Evolutionary conservation across 2,113 vertebrate species (phyloP).

Genomic region (Lagopus leucura): DNA sequence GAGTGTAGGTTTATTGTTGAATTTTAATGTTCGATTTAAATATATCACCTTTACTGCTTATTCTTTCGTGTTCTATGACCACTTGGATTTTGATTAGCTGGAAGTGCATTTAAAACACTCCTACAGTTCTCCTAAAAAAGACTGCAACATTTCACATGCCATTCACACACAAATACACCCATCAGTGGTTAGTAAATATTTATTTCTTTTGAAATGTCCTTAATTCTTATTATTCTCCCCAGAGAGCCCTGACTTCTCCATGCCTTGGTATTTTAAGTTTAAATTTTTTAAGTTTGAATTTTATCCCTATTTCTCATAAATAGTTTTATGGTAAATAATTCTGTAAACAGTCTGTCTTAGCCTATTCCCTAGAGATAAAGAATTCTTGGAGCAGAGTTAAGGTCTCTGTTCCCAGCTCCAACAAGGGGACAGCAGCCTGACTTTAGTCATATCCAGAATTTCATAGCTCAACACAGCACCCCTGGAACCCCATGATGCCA

Average conservation of each 20-base stretch:
- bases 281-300: not conserved
- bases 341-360: not conserved
- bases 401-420: not conserved
- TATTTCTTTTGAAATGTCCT: slow-evolving; percentile 57
- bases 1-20: slow-evolving; percentile 56
- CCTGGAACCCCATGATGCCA: fast-evolving
- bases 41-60: slow-evolving; percentile 53
- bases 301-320: slow-evolving; percentile 64
- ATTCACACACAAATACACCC: slow-evolving; percentile 66
- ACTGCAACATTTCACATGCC: slow-evolving; percentile 35
- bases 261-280: not conserved
- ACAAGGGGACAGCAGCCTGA: not conserved
- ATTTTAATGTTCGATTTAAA: slow-evolving; percentile 67
- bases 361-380: not conserved
- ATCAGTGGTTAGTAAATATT: slow-evolving; percentile 44
- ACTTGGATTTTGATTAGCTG: slow-evolving; percentile 72
- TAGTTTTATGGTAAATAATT: slow-evolving; percentile 56
- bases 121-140: slow-evolving; percentile 59
- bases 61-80: slow-evolving; percentile 45
- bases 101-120: slow-evolving; percentile 45
- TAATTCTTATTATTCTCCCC: slow-evolving; percentile 49
- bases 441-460: not conserved
- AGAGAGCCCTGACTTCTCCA: slow-evolving; percentile 1
- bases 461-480: not conserved
- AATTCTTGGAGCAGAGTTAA: not conserved